A percentile compares a stretch with the other conserved stretches of the same genome.
phyloP scores from a whole-genome alignment of 2,797 vertebrate species.

The Oryzias sinensis region DNA sequence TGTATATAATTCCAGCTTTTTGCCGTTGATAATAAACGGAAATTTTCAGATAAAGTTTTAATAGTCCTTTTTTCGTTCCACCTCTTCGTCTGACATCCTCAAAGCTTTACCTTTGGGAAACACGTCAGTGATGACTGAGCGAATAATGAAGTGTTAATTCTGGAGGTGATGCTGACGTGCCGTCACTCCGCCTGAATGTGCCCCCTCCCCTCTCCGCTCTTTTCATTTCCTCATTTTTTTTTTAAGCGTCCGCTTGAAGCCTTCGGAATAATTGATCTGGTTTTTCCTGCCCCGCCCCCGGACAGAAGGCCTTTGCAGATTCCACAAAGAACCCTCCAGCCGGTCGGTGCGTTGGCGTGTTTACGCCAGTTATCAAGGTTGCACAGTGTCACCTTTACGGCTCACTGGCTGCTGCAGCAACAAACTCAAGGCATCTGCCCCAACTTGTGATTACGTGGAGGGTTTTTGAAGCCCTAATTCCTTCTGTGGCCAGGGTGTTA shows the following conservation, averaged over 20 bases:
- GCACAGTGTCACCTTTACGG: constrained; percentile 34
- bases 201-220: constrained; percentile 37
- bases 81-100: constrained; percentile 8
- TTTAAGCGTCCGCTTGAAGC: constrained; percentile 5
- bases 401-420: constrained; percentile 26
- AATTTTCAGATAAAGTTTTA: too few relatives aligned
- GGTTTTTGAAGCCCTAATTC: constrained; percentile 12
- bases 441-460: constrained; percentile 20
- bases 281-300: constrained; percentile 32
- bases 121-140: constrained; percentile 45
- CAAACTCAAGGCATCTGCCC: constrained; percentile 31
- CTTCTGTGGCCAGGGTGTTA: constrained; percentile 35
- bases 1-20: too few relatives aligned
- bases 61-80: constrained; percentile 3
- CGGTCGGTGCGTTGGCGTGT: constrained; percentile 29
- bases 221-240: constrained; percentile 63
- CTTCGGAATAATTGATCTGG: constrained; percentile 57
- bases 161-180: constrained; percentile 58
- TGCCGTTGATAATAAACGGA: too few relatives aligned
- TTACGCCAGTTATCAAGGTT: constrained; percentile 29
- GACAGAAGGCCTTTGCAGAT: too few relatives aligned
- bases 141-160: constrained; percentile 70
- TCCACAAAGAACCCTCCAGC: neutral
- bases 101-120: constrained; percentile 18
- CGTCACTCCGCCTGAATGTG: constrained; percentile 39